Base-by-base conservation (phyloP, 2,888 invertebrate species). In the Coelopa pilipes region DNA sequence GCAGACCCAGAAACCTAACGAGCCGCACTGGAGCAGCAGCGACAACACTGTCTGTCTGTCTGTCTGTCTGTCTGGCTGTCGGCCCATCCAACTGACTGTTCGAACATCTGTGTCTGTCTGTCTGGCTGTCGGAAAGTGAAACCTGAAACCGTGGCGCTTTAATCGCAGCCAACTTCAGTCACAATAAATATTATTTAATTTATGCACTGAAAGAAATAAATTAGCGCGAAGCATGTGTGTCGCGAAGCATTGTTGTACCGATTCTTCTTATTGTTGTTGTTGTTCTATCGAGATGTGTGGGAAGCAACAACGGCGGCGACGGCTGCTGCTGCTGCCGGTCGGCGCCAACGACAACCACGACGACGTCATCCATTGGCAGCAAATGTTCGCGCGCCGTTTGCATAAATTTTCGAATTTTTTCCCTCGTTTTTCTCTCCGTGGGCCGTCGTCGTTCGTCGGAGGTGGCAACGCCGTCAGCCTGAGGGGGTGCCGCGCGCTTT, bases 351-450 rank as follows among this genome's bases (percentile, higher is more conserved):
- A 34, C 34, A 7, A 34, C 34, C 2, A 34, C 34, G 34, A 34
- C 34, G 21, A 59, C 57, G 57, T 57, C 57, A 57, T 57, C 24
- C 21, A 59, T 59, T 59, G 57, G 21, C 57, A 59, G 57, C 57
- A 59, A 21, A 21, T 59, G 24, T 59, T 59, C 57, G 57, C 57
- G 57, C 57, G 57, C 57, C 57, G 21, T 59, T 59, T 59, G 57
- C 57, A 21, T 59, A 59, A 59, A 59, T 59, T 59, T 59, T 34
- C 34, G 34, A 34, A 34, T 34, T 34, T 34, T 34, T 34, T 34
- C 34, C 34, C 34, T 34, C 34, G 7, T 34, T 34, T 34, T 34
- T 34, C 34, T 34, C 7, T 34, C 34, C 34, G 34, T 34, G 34
- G 34, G 34, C 34, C 34, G 34, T 34, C 34, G 34, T 7, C 34